Conservation (phyloP, 2,797 vertebrate genomes). For the Cottoperca gobio region DNA sequence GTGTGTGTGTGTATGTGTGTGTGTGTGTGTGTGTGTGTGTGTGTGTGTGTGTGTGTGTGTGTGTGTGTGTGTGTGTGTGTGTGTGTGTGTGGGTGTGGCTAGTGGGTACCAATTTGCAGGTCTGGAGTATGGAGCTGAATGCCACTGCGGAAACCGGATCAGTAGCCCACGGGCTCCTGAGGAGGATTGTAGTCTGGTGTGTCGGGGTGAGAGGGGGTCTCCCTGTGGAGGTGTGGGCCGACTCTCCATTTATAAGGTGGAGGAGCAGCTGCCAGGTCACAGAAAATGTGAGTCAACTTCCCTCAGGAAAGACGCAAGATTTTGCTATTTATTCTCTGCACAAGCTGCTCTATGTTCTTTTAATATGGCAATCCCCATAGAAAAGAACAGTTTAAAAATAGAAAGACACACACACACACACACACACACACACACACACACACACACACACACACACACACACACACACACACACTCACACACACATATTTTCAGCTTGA, state of each 20-base stretch:
- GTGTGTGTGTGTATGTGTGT: constrained; percentile 29
- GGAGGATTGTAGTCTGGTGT: constrained; percentile 93
- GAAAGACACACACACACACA: background rate
- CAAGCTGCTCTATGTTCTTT: background rate
- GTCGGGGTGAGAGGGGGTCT: constrained; percentile 90
- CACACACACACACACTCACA: too few species aligned
- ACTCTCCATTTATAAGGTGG: constrained; percentile 93
- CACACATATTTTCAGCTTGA: background rate
- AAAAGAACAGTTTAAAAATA: background rate
- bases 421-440: too few species aligned
- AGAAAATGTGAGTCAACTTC: constrained; percentile 87
- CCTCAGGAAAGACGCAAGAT: constrained; percentile 4
- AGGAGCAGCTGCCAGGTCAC: constrained; percentile 84
- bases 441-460: too few species aligned
- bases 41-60: constrained; percentile 43
- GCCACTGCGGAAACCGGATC: constrained; percentile 95
- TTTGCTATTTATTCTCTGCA: constrained; percentile 23
- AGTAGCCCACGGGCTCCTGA: constrained; percentile 76
- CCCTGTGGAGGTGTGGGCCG: constrained; percentile 91
- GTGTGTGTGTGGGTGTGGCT: constrained; percentile 3
- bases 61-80: background rate
- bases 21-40: constrained; percentile 37
- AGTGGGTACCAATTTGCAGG: constrained; percentile 95
- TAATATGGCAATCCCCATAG: too few species aligned
- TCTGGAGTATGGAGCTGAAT: constrained; percentile 93